These are phyloP conservation scores for Morone chrysops DNA, from an alignment of 2,113 vertebrate genomes.

Conservation along the genomic window DNA sequence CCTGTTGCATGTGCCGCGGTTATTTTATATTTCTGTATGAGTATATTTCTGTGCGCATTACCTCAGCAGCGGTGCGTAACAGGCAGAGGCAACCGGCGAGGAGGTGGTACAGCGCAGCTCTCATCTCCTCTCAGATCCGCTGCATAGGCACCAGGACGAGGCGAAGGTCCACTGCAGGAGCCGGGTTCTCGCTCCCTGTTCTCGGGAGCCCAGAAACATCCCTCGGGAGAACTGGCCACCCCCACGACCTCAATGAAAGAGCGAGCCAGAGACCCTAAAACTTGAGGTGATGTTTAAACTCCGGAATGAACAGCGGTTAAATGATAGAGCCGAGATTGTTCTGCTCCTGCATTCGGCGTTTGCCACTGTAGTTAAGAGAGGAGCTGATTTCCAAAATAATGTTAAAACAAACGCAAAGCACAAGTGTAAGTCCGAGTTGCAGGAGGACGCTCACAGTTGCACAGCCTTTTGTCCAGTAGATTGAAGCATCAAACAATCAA, in stretches of 20 bases:
- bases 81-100: constrained; percentile 80
- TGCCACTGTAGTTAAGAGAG: not conserved
- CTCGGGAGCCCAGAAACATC: constrained; percentile 69
- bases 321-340: not conserved
- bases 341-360: not conserved
- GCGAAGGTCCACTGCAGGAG: constrained; percentile 66
- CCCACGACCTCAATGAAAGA: constrained; percentile 27
- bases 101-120: constrained; percentile 76
- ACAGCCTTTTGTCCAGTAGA: not conserved
- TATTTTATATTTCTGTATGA: not conserved
- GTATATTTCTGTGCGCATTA: constrained; percentile 28
- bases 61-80: constrained; percentile 78
- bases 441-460: not conserved
- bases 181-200: constrained; percentile 73
- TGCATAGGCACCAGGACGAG: constrained; percentile 63
- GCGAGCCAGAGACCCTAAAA: not conserved
- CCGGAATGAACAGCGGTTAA: not conserved
- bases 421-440: not conserved
- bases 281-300: not conserved
- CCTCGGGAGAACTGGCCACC: constrained; percentile 56
- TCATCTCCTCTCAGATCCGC: constrained; percentile 82
- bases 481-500: not conserved
- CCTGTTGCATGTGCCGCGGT: not conserved
- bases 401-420: not conserved
- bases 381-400: not conserved